Evolutionary conservation across 2,797 vertebrate species (phyloP).

Genomic region (Spinibarbus caldwelli): DNA sequence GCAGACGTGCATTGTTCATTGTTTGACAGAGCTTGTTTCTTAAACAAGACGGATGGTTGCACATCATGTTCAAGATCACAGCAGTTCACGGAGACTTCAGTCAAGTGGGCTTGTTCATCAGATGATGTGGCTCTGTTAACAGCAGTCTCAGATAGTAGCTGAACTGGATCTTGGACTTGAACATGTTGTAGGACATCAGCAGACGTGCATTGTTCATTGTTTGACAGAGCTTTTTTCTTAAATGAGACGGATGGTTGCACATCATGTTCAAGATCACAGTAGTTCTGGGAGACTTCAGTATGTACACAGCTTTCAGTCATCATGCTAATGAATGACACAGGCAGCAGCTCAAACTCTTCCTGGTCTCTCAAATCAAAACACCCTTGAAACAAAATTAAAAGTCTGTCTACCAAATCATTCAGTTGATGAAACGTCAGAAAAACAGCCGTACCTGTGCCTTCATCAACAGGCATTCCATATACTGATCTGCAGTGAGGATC

Average conservation of each 20-base stretch:
- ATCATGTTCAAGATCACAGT: background rate
- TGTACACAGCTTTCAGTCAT: background rate
- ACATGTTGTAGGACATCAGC: background rate
- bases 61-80: background rate
- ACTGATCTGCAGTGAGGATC: constrained; percentile 39
- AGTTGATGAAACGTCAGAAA: constrained; percentile 12
- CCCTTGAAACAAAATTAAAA: background rate
- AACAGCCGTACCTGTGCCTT: constrained; percentile 13
- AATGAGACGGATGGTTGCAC: background rate
- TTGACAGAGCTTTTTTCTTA: background rate
- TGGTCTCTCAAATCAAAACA: background rate
- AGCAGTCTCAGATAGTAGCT: background rate
- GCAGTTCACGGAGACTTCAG: background rate
- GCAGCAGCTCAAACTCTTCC: constrained; percentile 11
- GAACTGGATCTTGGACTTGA: background rate
- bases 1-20: background rate
- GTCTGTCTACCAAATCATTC: background rate
- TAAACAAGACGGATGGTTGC: background rate
- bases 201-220: background rate
- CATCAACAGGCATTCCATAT: background rate
- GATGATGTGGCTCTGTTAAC: background rate
- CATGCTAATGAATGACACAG: constrained; percentile 1
- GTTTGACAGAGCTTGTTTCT: background rate
- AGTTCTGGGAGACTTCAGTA: background rate
- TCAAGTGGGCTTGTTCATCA: background rate